phyloP scores from a whole-genome alignment of 2,797 vertebrate genomes.

The Morus bassanus region DNA sequence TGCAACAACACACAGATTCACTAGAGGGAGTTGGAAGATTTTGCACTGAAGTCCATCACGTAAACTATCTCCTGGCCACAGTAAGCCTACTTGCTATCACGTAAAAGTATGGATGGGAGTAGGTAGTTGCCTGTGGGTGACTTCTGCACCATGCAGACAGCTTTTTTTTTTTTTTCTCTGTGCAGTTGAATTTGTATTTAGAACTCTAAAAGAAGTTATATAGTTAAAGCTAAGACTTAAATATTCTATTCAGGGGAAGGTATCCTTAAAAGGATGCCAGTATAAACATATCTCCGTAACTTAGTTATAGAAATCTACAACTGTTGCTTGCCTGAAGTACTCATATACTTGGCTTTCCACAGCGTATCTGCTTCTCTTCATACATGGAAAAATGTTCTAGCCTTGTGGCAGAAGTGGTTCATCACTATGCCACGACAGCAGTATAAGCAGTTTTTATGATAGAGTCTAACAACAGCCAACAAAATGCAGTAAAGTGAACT shows the following conservation, averaged over 20 bases:
- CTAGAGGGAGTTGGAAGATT: neutral
- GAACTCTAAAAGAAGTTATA: neutral
- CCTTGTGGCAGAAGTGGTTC: neutral
- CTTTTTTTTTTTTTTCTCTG: too few species aligned
- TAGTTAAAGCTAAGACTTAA: neutral
- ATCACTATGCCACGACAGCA: neutral
- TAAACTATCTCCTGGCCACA: neutral
- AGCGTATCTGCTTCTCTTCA: neutral
- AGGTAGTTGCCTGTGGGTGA: too few species aligned
- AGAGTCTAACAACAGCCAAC: neutral
- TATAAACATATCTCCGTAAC: neutral
- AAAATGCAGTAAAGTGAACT: neutral
- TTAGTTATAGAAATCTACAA: neutral
- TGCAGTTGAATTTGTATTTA: neutral
- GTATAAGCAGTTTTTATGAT: neutral
- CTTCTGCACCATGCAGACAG: too few species aligned
- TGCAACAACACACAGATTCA: neutral
- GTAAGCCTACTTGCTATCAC: neutral
- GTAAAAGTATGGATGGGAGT: fast-evolving
- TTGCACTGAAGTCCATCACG: neutral
- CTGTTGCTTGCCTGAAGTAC: neutral
- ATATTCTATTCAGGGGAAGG: neutral
- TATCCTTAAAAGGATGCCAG: neutral
- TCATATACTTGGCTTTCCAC: fast-evolving
- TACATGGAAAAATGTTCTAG: neutral